Percentiles rank a stretch among this genome's conserved stretches.
Conservation (phyloP, 2,113 vertebrate species). For the Sinocyclocheilus rhinocerous region DNA sequence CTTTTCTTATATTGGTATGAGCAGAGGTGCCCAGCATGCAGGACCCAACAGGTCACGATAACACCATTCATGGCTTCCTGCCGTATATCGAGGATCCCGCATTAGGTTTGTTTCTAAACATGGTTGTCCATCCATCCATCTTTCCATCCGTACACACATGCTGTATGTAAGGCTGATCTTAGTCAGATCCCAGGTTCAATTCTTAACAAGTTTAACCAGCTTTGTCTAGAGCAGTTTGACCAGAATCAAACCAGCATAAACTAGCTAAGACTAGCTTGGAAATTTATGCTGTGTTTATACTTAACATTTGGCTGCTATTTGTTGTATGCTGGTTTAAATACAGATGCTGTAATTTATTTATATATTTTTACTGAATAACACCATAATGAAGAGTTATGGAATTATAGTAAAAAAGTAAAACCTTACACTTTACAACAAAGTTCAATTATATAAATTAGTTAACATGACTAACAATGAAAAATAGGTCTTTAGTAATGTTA, state of each 20-base stretch:
- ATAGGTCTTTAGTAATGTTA: neutral
- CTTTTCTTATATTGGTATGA: slow-evolving; percentile 27
- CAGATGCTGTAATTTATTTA: neutral
- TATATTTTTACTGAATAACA: neutral
- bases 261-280: neutral
- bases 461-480: neutral
- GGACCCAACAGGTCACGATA: slow-evolving; percentile 79
- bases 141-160: neutral
- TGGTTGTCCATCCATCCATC: neutral
- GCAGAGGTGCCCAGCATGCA: slow-evolving; percentile 87
- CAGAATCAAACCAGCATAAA: neutral
- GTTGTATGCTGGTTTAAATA: neutral
- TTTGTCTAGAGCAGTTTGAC: neutral
- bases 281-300: neutral
- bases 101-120: slow-evolving; percentile 64
- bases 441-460: neutral
- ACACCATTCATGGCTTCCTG: slow-evolving; percentile 66
- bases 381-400: neutral
- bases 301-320: neutral
- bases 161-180: neutral
- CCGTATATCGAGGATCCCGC: slow-evolving; percentile 65
- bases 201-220: neutral
- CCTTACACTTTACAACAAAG: neutral
- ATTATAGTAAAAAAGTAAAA: neutral
- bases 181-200: neutral